Base-by-base conservation (phyloP, 1,140 invertebrate genomes). In the Gryon sp. region DNA sequence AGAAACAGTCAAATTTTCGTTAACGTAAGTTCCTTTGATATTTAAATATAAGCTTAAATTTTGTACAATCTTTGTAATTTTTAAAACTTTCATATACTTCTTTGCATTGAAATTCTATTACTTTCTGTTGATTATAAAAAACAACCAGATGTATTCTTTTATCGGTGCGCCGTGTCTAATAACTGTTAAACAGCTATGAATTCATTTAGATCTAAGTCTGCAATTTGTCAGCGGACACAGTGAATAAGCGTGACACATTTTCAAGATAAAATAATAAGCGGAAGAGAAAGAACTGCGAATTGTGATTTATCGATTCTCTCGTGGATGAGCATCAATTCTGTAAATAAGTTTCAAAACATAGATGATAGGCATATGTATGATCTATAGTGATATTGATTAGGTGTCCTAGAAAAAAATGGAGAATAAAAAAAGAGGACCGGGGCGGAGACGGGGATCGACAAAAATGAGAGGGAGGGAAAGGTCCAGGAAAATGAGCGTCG, bases 281-380 rank as follows among this genome's bases (percentile, higher is more conserved):
- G 26, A 46, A 46, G 26, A 41, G 24, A 40, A 30, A 40, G 36
- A 45, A 11, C 26, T 20, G 40, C 38, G 46, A 57, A 74, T 63
- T 65, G 55, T 55, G 43, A 65, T 60, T 50, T 74, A 74, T 74
- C 36, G 70, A 74, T 65, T 74, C 30, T 34, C 66, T 38, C 24
- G 20, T 52, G 24, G 30, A 24, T 36, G 19, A 53, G 52, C 59
- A 74, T 45, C 50, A 74, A 12, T 28, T 57, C 19, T 74, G 70
- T 74, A 74, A 65, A 75, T 75, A 75, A 75, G 62, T 75, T 66
- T 18, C 55, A 46, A 75, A 48, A 66, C 38, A 62, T 75, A 75
- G 46, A 53, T 45, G 32, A 53, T 75, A 75, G 72, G 48, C 53
- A 41, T 57, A 43, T 55, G 72, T 75, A 75, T 38, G 72, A 68